Conservation (phyloP, 2,113 vertebrate species). For the Cololabis saira region DNA sequence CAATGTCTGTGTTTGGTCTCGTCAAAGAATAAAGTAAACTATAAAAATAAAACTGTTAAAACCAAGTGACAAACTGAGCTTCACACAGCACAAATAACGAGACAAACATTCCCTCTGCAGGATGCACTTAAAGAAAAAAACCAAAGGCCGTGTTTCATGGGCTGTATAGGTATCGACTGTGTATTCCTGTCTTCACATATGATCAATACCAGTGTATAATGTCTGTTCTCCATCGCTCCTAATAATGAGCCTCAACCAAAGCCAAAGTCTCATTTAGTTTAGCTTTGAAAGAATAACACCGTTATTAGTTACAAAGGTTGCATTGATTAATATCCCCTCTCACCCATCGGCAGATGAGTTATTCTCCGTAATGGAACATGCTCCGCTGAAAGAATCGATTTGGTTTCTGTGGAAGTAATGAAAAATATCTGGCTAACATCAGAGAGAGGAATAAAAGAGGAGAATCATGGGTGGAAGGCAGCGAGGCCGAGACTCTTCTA, state of each 20-base stretch:
- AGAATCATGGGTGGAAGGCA: slow-evolving; percentile 22
- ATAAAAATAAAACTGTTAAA: not conserved
- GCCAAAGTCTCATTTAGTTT: slow-evolving; percentile 70
- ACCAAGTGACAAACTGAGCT: slow-evolving; percentile 9
- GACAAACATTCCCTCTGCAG: slow-evolving; percentile 26
- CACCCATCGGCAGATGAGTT: slow-evolving; percentile 63
- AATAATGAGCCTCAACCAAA: slow-evolving; percentile 66
- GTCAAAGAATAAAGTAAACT: not conserved
- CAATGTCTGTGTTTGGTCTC: not conserved
- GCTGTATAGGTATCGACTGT: slow-evolving; percentile 57
- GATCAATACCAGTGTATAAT: slow-evolving; percentile 76
- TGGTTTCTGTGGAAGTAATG: slow-evolving; percentile 52
- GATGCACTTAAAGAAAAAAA: slow-evolving; percentile 14
- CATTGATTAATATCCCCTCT: slow-evolving; percentile 75
- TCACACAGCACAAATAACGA: slow-evolving; percentile 16
- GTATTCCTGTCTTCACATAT: slow-evolving; percentile 54
- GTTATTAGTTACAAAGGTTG: slow-evolving; percentile 78
- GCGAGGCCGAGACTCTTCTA: slow-evolving; percentile 12
- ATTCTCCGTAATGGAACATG: slow-evolving; percentile 71
- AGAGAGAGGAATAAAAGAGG: slow-evolving; percentile 41
- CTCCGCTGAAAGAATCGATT: slow-evolving; percentile 69
- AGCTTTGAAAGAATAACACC: slow-evolving; percentile 77
- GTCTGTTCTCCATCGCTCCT: slow-evolving; percentile 55
- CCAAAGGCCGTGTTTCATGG: slow-evolving; percentile 49
- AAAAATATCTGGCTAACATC: slow-evolving; percentile 49